Percentiles rank a stretch among this genome's conserved stretches.
phyloP scores from a whole-genome alignment of 1,140 invertebrate species.

The Drosophila chauvacae region DNA sequence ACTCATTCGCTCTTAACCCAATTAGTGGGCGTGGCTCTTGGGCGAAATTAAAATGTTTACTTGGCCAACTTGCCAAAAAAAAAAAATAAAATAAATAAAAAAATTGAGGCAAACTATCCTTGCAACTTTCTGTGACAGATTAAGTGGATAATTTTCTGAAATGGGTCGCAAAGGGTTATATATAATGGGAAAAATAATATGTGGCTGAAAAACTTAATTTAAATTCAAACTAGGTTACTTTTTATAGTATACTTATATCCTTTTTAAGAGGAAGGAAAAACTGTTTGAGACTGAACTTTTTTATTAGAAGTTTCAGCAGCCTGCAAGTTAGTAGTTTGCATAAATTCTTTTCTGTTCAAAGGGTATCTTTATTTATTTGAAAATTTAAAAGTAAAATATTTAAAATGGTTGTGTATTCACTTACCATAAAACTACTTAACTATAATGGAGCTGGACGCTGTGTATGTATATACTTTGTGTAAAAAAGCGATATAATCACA shows the following conservation, averaged over 20 bases:
- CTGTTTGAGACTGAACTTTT: not conserved
- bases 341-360: not conserved
- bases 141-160: slow-evolving; percentile 55
- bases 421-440: not conserved
- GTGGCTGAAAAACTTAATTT: not conserved
- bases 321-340: not conserved
- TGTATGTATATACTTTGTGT: not conserved
- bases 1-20: slow-evolving; percentile 34
- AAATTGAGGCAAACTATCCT: slow-evolving; percentile 19
- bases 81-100: not conserved
- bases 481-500: not conserved
- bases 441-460: not conserved
- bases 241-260: not conserved
- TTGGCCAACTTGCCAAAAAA: slow-evolving; percentile 37
- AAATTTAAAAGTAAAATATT: not conserved
- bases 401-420: not conserved
- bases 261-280: not conserved
- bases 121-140: slow-evolving; percentile 44
- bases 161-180: slow-evolving; percentile 33
- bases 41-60: slow-evolving; percentile 63
- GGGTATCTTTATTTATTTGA: not conserved
- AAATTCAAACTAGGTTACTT: not conserved
- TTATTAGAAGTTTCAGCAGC: not conserved
- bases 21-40: slow-evolving; percentile 64
- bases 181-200: slow-evolving; percentile 2